phyloP scores from a whole-genome alignment of 2,113 vertebrate species.

The Podarcis muralis region DNA sequence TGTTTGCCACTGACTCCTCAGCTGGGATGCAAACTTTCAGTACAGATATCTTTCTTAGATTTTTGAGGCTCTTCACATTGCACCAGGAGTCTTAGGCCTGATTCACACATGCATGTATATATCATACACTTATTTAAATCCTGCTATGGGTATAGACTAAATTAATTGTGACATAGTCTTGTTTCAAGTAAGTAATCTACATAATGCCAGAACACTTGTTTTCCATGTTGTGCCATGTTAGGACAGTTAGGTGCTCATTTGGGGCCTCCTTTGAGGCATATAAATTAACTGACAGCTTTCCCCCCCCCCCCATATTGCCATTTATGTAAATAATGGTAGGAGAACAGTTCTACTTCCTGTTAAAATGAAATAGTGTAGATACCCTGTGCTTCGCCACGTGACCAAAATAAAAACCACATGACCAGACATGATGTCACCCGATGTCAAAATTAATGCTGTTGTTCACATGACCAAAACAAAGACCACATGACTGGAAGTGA shows the following conservation, averaged over 20 bases:
- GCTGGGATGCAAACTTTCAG: neutral
- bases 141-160: neutral
- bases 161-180: neutral
- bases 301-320: no score
- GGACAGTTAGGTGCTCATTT: neutral
- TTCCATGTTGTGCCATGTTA: neutral
- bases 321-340: neutral
- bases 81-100: neutral
- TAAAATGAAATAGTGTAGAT: no score
- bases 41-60: neutral
- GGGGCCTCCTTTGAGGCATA: neutral
- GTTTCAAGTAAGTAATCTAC: neutral
- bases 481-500: no score
- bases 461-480: no score
- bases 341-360: no score
- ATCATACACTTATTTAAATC: neutral
- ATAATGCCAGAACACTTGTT: neutral
- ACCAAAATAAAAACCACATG: no score
- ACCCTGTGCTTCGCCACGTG: no score
- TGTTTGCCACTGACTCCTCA: neutral
- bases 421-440: no score
- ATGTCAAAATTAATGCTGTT: no score
- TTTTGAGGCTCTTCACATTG: neutral
- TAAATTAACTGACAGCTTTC: neutral
- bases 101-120: neutral